Conservation (phyloP, 1,140 invertebrate species). For the Myzus persicae region DNA sequence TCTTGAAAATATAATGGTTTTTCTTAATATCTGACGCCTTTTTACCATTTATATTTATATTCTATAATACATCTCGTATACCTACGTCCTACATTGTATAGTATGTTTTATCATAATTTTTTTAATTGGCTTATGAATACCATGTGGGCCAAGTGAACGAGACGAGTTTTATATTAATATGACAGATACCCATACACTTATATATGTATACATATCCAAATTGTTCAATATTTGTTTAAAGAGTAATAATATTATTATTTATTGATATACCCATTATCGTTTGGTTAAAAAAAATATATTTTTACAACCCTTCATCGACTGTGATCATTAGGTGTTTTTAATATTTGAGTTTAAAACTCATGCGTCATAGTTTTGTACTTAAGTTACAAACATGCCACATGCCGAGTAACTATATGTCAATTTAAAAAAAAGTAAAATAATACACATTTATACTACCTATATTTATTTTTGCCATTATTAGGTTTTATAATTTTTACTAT, state of each 20-base stretch:
- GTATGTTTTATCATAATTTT: neutral
- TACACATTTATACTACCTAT: neutral
- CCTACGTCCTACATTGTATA: too few relatives aligned
- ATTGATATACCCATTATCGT: too few relatives aligned
- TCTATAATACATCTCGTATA: neutral
- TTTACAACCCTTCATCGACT: neutral
- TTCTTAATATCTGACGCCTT: conserved; percentile 28
- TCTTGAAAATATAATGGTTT: conserved; percentile 18
- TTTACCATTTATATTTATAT: neutral
- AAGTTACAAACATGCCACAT: too few relatives aligned
- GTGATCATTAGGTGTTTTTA: neutral
- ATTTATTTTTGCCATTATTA: neutral
- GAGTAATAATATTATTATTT: neutral
- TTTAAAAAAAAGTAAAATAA: neutral
- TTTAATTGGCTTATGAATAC: neutral
- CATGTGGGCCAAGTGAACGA: neutral
- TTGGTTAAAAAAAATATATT: neutral
- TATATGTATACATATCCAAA: neutral
- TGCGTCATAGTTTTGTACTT: too few relatives aligned
- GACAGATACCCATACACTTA: too few relatives aligned
- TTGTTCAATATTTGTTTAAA: neutral
- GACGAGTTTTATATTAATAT: neutral
- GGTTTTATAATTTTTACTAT: neutral
- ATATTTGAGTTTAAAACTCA: too few relatives aligned
- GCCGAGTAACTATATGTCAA: neutral